These are phyloP conservation scores for Seriola aureovittata DNA, from an alignment of 2,113 vertebrate genomes.

Conservation along the genomic window DNA sequence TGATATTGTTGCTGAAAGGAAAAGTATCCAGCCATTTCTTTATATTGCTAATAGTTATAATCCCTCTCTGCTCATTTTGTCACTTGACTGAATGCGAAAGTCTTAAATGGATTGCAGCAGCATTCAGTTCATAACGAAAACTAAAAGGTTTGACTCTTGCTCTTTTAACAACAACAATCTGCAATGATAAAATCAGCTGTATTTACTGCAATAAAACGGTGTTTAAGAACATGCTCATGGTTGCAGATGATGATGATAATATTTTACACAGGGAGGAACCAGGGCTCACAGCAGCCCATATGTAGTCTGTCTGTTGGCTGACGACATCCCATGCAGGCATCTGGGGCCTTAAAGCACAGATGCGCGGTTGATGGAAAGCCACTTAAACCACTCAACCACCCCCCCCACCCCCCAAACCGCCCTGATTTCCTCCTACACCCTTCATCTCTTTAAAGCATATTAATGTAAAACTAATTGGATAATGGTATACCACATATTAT, in stretches of 20 bases:
- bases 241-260: neutral
- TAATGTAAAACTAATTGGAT: constrained; percentile 36
- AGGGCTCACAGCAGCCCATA: constrained; percentile 24
- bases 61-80: neutral
- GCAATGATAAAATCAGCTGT: neutral
- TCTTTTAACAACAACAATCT: neutral
- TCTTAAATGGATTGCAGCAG: neutral
- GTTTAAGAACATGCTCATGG: neutral
- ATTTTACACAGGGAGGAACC: constrained; percentile 1
- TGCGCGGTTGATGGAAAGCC: constrained; percentile 32
- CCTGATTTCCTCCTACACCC: constrained; percentile 21
- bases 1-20: neutral
- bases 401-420: neutral
- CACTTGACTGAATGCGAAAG: neutral
- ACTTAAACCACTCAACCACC: neutral
- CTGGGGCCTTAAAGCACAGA: neutral
- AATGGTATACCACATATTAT: constrained; percentile 2
- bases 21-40: neutral
- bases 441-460: constrained; percentile 20
- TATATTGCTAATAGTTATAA: neutral
- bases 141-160: neutral
- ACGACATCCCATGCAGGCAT: constrained; percentile 2
- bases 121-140: neutral
- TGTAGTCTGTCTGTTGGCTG: constrained; percentile 9
- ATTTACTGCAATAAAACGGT: neutral